Base-by-base conservation (phyloP, 1,140 invertebrate species). In the Archivesica marissinica region DNA sequence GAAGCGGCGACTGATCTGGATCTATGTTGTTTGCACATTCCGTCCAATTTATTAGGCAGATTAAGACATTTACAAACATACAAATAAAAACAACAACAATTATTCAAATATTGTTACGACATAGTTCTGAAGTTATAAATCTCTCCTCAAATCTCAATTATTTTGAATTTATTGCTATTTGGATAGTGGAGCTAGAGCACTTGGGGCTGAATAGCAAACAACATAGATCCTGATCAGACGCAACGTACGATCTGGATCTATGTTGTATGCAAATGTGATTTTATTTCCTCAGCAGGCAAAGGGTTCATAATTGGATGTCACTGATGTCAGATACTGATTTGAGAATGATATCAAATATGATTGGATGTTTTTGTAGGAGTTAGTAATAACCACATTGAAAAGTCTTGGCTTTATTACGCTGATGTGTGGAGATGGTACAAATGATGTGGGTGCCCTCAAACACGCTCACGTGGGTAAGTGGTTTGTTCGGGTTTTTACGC, bases 381-480 rank as follows among this genome's bases (percentile, higher is more conserved):
- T 96, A 93, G 97, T 99, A 1, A 97, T 99, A 50, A 97, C 97
- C 1, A 96, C 96, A 13, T 94, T 99, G 38, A 99, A 99, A 93
- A 95, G 96, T 38, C 92, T 98, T 0, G 99, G 99, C 28, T 99
- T 96, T 92, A 95, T 95, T 2, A 99, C 98, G 0, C 94, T 99
- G 0, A 99, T 99, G 99, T 99, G 99, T 94, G 99, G 99, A n/a
- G 99, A 99, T 95, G 99, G 99, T 85, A 99, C 99, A 1, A 99
- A 99, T 94, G 99, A 99, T 95, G 99, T 99, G 33, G 99, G 99
- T n/a, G 99, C 99, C 30, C 95, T 99, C 13, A 99, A 99, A 95
- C 99, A 99, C 95, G 98, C 99, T 47, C 96, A 99, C 94, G 98
- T 99, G 93, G 98, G 98, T 96, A 88, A 89, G 93, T 88, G 38